A percentile compares a stretch with the other conserved stretches of the same genome.
These are phyloP conservation scores for Charadrius vociferus DNA, from an alignment of 2,113 vertebrate species.

Conservation along the genomic window DNA sequence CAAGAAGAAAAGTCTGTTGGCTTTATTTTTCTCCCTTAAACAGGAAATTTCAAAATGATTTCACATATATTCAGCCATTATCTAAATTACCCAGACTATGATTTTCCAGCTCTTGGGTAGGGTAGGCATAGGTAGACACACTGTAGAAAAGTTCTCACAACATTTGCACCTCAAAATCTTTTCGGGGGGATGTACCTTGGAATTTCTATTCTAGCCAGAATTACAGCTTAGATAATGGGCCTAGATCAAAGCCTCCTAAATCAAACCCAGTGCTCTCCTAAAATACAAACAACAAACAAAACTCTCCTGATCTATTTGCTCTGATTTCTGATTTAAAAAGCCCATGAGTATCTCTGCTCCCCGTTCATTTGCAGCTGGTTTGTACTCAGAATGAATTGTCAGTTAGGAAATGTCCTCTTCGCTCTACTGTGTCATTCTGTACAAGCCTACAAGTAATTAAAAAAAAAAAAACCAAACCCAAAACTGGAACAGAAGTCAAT, in stretches of 20 bases:
- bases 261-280: not conserved
- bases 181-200: not conserved
- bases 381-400: not conserved
- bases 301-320: not conserved
- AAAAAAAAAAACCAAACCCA: not conserved
- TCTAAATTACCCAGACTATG: not conserved
- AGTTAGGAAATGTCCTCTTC: not conserved
- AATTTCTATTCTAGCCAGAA: slow-evolving; percentile 4
- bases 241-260: not conserved
- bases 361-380: not conserved
- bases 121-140: not conserved
- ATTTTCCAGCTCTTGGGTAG: not conserved
- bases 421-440: not conserved
- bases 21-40: not conserved
- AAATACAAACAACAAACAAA: slow-evolving; percentile 24
- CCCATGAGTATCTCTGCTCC: not conserved
- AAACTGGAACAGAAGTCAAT: not conserved
- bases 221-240: not conserved
- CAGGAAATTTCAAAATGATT: not conserved
- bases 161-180: not conserved
- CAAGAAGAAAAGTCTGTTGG: not conserved
- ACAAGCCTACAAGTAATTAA: not conserved
- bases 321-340: slow-evolving; percentile 5
- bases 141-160: not conserved
- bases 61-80: not conserved